Conservation (phyloP, 2,113 vertebrate species). For the Ursus arctos region DNA sequence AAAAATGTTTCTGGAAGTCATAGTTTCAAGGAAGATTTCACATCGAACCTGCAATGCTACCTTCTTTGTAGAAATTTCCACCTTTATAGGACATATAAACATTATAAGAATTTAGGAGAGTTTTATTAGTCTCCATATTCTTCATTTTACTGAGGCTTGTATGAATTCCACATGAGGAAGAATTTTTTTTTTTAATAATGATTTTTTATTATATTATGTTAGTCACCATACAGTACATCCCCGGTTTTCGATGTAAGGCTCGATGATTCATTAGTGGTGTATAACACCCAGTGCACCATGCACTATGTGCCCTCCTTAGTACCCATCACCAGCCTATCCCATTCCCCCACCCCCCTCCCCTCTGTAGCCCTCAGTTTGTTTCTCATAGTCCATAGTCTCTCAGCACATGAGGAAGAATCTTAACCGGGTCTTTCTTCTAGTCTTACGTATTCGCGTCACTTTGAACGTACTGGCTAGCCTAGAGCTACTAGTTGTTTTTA, state of each 20-base stretch:
- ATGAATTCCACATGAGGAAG: background rate
- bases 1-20: background rate
- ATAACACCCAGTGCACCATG: no score
- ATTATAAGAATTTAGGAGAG: background rate
- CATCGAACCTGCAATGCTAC: background rate
- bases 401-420: background rate
- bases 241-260: no score
- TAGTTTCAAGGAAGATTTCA: background rate
- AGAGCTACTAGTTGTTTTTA: background rate
- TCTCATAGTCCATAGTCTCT: no score
- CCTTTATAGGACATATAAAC: background rate
- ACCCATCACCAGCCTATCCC: no score
- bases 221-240: no score
- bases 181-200: background rate
- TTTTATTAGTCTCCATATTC: background rate
- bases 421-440: background rate
- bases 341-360: no score
- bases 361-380: no score
- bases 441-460: background rate
- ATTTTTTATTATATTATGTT: no score
- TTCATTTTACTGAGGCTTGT: background rate
- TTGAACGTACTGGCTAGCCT: background rate
- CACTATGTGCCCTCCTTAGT: no score
- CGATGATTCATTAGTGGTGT: no score
- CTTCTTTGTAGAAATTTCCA: background rate